Evolutionary conservation across 2,888 invertebrate species (phyloP).

Genomic region (Drosophila anomalata): DNA sequence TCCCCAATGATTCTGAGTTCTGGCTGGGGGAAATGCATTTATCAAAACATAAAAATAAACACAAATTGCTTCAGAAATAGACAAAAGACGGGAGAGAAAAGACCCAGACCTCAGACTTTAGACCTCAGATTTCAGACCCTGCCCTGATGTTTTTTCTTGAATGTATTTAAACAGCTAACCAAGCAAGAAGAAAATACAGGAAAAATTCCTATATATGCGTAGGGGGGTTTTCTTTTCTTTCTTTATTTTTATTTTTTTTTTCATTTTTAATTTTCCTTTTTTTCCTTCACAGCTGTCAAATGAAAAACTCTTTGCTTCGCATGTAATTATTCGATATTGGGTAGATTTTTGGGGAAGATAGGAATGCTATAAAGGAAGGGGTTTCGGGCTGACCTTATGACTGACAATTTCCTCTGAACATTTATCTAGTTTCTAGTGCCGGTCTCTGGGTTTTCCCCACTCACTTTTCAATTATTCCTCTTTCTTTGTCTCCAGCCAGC

Average conservation of each 20-base stretch:
- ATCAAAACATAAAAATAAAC: conserved; percentile 80
- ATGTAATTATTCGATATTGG: conserved; percentile 56
- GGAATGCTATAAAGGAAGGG: conserved; percentile 22
- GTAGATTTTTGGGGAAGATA: conserved; percentile 42
- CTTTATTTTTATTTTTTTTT: conserved; percentile 6
- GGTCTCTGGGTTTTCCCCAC: conserved; percentile 7
- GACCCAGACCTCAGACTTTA: conserved; percentile 8
- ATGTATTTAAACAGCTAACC: conserved; percentile 73
- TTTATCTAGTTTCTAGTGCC: conserved; percentile 47
- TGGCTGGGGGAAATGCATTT: conserved; percentile 67
- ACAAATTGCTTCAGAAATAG: conserved; percentile 75
- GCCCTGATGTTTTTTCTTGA: conserved; percentile 12
- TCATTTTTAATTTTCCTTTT: conserved; percentile 26
- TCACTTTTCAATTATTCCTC: conserved; percentile 73
- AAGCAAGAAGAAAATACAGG: conserved; percentile 39
- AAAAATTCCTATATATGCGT: conserved; percentile 62
- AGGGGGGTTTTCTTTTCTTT: conserved; percentile 57
- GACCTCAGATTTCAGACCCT: not conserved
- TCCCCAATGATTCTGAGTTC: conserved; percentile 49
- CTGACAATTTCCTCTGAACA: conserved; percentile 73
- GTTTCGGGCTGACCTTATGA: conserved; percentile 70
- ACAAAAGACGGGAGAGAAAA: conserved; percentile 49
- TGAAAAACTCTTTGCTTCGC: conserved; percentile 46
- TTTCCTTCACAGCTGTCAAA: conserved; percentile 64
- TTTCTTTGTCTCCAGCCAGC: conserved; percentile 43